Evolutionary conservation across 2,797 vertebrate genomes (phyloP).

Genomic region (Pitangus sulphuratus): DNA sequence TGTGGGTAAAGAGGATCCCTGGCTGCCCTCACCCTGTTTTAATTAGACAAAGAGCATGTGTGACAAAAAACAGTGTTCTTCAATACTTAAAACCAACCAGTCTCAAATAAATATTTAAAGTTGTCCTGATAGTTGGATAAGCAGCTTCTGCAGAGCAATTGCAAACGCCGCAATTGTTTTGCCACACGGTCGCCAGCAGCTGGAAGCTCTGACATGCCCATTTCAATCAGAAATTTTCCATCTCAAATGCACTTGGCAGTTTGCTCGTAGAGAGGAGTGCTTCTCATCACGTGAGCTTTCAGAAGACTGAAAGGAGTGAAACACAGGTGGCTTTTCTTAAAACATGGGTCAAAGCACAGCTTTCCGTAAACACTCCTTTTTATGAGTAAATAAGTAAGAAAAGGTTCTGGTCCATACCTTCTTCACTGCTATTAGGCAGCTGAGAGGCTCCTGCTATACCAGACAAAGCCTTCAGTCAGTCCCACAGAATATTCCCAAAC

Average conservation of each 20-base stretch:
- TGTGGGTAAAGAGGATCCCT: background rate
- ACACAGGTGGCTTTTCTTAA: slow-evolving; percentile 2
- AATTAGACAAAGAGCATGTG: background rate
- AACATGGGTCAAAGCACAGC: background rate
- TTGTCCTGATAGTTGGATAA: background rate
- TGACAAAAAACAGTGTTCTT: background rate
- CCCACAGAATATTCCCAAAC: slow-evolving; percentile 26
- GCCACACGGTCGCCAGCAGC: background rate
- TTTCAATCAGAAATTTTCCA: slow-evolving; percentile 32
- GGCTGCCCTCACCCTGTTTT: background rate
- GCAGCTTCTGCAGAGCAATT: background rate
- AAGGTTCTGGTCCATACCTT: background rate
- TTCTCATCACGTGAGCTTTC: background rate
- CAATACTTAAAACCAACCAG: background rate
- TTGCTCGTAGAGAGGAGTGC: background rate
- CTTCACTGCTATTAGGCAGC: background rate
- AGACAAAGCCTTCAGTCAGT: slow-evolving; percentile 31
- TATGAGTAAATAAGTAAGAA: background rate
- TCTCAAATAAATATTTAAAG: slow-evolving; percentile 30
- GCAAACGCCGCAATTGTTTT: background rate
- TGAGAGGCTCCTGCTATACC: slow-evolving; percentile 7
- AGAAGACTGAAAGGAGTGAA: background rate
- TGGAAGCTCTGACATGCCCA: background rate
- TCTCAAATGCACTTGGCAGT: slow-evolving; percentile 22
- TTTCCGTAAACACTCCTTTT: slow-evolving; percentile 30